Base-by-base conservation (phyloP, 2,888 invertebrate species). In the Philereme transversata region DNA sequence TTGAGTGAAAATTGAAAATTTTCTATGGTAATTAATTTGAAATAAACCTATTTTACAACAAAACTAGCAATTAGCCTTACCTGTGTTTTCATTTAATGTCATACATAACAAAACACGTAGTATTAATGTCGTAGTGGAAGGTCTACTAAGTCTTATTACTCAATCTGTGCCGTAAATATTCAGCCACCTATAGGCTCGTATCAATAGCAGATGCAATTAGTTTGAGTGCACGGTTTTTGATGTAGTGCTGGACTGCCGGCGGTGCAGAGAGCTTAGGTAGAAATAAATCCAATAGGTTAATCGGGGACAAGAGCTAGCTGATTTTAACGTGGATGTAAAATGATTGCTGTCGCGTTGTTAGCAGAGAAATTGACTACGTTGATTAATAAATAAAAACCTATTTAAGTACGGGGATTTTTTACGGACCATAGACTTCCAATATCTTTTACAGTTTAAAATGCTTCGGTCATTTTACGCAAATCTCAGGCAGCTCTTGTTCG, bases 211-310 rank as follows among this genome's bases (percentile, higher is more conserved):
- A 90, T 82, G 90, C 91, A 91, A 92, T 92, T 92, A 92, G 89
- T 88, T 87, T 82, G 88, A 92, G 91, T 92, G 91, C 88, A 85
- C 73, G 88, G 88, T 90, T 92, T 91, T 91, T 90, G 90, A 92
- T 88, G 88, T 88, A 88, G 88, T 85, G 79, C 83, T 74, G 77
- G 79, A 75, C 81, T 59, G 81, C 82, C 76, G 82, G 81, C 79
- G 72, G 76, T 79, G 78, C 77, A 74, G 75, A 83, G 80, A 77
- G 80, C 78, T 72, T 67, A 71, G 72, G 75, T 82, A 85, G 83
- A 84, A 84, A 87, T 86, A 85, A 67, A 86, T 82, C 78, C 76
- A 76, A 72, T 73, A 73, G 72, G 74, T 78, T 79, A 83, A 81
- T 81, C 72, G 73, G 68, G 73, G 70, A 75, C 62, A 62, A 71